These are phyloP conservation scores for Cosmorhoe ocellata DNA, from an alignment of 2,888 invertebrate genomes.

Conservation along the genomic window DNA sequence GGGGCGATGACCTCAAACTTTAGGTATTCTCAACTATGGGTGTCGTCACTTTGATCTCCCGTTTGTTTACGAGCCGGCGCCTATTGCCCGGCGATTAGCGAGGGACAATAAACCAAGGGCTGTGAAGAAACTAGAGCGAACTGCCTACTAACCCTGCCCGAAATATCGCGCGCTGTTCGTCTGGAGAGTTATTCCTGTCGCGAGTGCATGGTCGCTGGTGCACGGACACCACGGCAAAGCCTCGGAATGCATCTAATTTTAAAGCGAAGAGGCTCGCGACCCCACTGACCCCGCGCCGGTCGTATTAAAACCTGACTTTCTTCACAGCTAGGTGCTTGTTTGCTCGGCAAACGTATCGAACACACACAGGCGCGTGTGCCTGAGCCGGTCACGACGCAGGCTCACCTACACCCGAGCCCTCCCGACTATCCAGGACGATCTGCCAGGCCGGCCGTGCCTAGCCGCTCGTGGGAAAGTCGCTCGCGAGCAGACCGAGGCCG, in stretches of 20 bases:
- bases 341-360: constrained; percentile 74
- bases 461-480: constrained; percentile 75
- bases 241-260: constrained; percentile 82
- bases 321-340: constrained; percentile 79
- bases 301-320: constrained; percentile 82
- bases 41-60: constrained; percentile 40
- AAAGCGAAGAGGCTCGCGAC: constrained; percentile 80
- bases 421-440: constrained; percentile 77
- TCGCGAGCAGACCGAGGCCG: constrained; percentile 56
- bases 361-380: constrained; percentile 65
- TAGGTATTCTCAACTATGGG: constrained; percentile 35
- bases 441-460: constrained; percentile 36
- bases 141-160: constrained; percentile 78
- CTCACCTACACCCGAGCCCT: constrained; percentile 55
- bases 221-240: constrained; percentile 62
- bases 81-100: constrained; percentile 48
- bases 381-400: constrained; percentile 73
- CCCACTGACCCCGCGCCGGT: constrained; percentile 77
- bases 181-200: constrained; percentile 71
- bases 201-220: constrained; percentile 58
- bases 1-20: constrained; percentile 62
- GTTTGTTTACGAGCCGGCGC: constrained; percentile 47
- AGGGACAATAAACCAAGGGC: constrained; percentile 51
- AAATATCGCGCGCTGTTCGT: constrained; percentile 70
- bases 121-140: constrained; percentile 59